phyloP scores from a whole-genome alignment of 2,797 vertebrate species.

The Myotis myotis region DNA sequence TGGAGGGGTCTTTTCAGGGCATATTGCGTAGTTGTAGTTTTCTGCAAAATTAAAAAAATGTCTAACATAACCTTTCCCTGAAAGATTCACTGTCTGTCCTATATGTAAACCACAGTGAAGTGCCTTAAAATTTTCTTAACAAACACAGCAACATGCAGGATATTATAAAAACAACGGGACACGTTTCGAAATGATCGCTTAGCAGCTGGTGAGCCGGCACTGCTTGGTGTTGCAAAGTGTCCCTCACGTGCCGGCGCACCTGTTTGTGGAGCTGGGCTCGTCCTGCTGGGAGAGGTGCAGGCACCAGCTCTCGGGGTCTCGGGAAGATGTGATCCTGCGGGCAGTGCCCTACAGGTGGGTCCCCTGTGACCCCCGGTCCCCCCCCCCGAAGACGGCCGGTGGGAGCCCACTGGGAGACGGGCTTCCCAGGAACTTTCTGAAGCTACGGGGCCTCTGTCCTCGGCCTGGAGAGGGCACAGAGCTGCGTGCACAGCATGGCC shows the following conservation, averaged over 20 bases:
- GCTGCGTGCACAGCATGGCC: not conserved
- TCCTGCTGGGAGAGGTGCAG: not conserved
- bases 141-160: not conserved
- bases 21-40: not conserved
- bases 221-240: not conserved
- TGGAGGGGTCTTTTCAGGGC: not conserved
- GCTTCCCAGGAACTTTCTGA: not conserved
- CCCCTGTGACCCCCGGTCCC: not conserved
- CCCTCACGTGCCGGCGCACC: too few relatives aligned
- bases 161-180: not conserved
- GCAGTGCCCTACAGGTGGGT: not conserved
- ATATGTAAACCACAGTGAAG: not conserved
- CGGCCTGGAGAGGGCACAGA: not conserved
- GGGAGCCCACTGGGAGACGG: not conserved
- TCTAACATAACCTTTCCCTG: not conserved
- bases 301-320: not conserved
- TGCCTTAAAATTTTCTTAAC: not conserved
- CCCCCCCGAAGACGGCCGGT: not conserved
- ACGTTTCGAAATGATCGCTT: not conserved
- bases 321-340: not conserved
- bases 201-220: not conserved
- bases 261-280: rapidly evolving
- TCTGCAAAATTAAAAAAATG: not conserved
- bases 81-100: not conserved
- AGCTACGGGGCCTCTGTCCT: not conserved